Evolutionary conservation across 64 coral and sea anemone species (phyloP), one percentile per base, ranked within the genome.

Genomic region (Catalaphyllia jardinei): DNA sequence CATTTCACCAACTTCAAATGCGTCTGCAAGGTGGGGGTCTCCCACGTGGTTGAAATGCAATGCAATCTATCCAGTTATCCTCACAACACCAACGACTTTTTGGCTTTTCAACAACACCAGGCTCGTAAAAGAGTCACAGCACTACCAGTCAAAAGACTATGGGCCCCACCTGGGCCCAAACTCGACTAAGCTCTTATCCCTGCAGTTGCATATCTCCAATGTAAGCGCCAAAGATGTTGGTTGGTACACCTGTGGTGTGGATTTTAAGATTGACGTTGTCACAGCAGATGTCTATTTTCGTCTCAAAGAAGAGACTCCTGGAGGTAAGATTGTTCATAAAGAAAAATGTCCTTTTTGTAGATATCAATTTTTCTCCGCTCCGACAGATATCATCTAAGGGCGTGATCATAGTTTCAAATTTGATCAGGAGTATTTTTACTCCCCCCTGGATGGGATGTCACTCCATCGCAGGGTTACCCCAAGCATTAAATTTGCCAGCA

Each of bases 141-240:
- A 64, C 22, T 83, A 83, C 80, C 4, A n/a, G 16, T 4, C 19
- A 9, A 39, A 67, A 13, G 60, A 38, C 10, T 11, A 39, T 39
- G 33, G 19, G 7, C 30, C 60, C 14, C 8, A 1, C 13, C 4
- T 35, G 19, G 4, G 20, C 2, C 9, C 18, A 7, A 83, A 42
- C 33, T 83, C 61, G 24, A 29, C 28, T 11, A 24, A 30, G 31
- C 9, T 10, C 16, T 4, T 62, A 62, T 50, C 12, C 17, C 55
- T 57, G 42, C 18, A 59, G n/a, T 49, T 87, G 16, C 25, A 14
- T 15, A 74, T 87, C 12, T 29, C 24, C 28, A 87, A 87, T 55
- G 69, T 87, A 9, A 87, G n/a, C 73, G 35, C 13, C 14, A 25
- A 87, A 22, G 67, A 74, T 38, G 29, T 29, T 31, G 86, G 86